phyloP scores from a whole-genome alignment of 2,888 invertebrate species.

The Hartigia nigra region DNA sequence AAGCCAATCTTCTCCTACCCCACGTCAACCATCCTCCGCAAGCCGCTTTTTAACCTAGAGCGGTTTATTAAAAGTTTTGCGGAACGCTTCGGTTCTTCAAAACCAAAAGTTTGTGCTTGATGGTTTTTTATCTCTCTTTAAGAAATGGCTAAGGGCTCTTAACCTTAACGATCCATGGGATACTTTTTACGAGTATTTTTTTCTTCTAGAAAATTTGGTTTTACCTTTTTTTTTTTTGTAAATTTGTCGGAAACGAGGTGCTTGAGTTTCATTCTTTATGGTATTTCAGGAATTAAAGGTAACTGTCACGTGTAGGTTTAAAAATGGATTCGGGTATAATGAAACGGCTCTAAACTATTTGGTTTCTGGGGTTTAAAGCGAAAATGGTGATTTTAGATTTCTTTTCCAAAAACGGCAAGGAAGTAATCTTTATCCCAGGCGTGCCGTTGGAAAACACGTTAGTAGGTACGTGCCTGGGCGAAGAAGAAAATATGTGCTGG shows the following conservation, averaged over 20 bases:
- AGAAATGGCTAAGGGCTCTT: neutral
- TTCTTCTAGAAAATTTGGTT: neutral
- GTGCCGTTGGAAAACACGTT: constrained; percentile 43
- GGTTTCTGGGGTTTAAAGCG: neutral
- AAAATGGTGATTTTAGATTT: neutral
- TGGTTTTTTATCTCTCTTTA: neutral
- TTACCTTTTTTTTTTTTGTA: neutral
- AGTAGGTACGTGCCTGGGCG: constrained; percentile 35
- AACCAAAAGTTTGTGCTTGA: neutral
- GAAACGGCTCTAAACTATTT: neutral
- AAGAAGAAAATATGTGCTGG: constrained; percentile 43
- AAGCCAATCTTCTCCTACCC: neutral
- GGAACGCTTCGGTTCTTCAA: neutral
- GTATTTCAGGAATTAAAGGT: neutral
- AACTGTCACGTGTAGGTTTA: neutral
- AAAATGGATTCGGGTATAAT: neutral
- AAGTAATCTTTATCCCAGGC: neutral
- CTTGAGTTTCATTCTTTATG: neutral
- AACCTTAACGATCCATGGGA: neutral
- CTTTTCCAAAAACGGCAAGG: neutral
- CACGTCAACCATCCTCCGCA: neutral
- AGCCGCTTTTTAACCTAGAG: neutral
- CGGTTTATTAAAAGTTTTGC: neutral
- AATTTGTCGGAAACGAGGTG: too few species aligned
- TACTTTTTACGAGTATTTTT: neutral